Evolutionary conservation across 1,140 invertebrate genomes (phyloP).

Genomic region (Drosophila subobscura): DNA sequence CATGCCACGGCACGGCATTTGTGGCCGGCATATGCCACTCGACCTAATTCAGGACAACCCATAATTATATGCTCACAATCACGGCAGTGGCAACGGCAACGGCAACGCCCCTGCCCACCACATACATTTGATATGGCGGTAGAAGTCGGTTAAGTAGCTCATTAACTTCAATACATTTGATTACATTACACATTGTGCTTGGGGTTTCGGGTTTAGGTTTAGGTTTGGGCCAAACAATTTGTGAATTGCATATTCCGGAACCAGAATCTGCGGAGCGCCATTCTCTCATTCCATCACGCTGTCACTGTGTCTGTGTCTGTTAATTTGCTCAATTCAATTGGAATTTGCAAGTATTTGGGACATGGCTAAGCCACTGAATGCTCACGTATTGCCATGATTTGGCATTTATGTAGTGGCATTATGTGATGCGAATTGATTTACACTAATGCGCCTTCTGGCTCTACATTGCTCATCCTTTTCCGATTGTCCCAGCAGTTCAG

Average conservation of each 20-base stretch:
- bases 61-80: constrained; percentile 36
- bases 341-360: constrained; percentile 35
- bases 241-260: constrained; percentile 21
- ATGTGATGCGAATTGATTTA: constrained; percentile 45
- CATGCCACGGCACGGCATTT: constrained; percentile 20
- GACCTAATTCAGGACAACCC: constrained; percentile 57
- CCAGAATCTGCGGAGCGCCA: background rate
- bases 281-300: background rate
- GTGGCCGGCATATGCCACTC: constrained; percentile 51
- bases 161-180: constrained; percentile 64
- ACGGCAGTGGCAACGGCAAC: background rate
- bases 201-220: constrained; percentile 28
- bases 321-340: constrained; percentile 46
- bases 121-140: constrained; percentile 24
- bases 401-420: constrained; percentile 45
- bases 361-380: constrained; percentile 30
- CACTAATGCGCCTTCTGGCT: constrained; percentile 9
- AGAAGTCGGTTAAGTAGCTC: constrained; percentile 72
- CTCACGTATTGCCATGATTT: constrained; percentile 48
- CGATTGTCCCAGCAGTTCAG: background rate
- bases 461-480: background rate
- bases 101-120: constrained; percentile 8
- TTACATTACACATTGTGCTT: constrained; percentile 40
- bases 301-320: background rate
- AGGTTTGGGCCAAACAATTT: constrained; percentile 49